A percentile compares a stretch with the other conserved stretches of the same genome.
phyloP scores from a whole-genome alignment of 2,113 vertebrate species.

The Gasterosteus aculeatus region DNA sequence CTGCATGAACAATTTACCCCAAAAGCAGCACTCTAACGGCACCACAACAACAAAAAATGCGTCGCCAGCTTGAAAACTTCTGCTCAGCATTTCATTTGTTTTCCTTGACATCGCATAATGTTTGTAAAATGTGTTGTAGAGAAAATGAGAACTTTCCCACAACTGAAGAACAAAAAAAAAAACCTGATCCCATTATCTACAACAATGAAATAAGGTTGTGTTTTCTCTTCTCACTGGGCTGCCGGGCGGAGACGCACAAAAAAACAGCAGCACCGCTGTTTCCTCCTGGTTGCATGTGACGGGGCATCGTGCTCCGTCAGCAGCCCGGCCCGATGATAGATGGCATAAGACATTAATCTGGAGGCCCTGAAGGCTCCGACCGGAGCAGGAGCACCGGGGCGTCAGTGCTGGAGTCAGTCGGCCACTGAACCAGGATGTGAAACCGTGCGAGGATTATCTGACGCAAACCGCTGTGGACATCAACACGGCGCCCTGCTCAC shows the following conservation, averaged over 20 bases:
- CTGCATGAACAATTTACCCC: conserved; percentile 37
- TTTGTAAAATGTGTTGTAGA: not conserved
- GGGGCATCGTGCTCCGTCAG: conserved; percentile 59
- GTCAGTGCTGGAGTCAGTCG: conserved; percentile 15
- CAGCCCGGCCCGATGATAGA: conserved; percentile 53
- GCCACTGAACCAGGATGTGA: conserved; percentile 37
- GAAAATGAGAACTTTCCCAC: not conserved
- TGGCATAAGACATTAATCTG: conserved; percentile 48
- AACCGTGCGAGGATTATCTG: conserved; percentile 24
- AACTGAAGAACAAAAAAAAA: not conserved
- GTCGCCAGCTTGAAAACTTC: not conserved
- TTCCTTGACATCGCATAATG: not conserved
- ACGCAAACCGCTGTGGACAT: not conserved
- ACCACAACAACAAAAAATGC: too few species aligned
- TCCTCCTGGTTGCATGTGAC: conserved; percentile 55
- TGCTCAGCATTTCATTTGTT: not conserved
- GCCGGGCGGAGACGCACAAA: conserved; percentile 42
- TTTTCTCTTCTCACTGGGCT: conserved; percentile 8
- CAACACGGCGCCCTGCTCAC: not conserved
- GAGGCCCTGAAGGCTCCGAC: conserved; percentile 18
- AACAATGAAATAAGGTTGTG: not conserved
- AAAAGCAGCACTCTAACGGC: too few species aligned
- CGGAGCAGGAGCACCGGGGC: conserved; percentile 31
- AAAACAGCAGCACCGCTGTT: conserved; percentile 46
- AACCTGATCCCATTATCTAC: not conserved